Conservation (phyloP, 2,797 vertebrate species). For the Lacerta bilineata region DNA sequence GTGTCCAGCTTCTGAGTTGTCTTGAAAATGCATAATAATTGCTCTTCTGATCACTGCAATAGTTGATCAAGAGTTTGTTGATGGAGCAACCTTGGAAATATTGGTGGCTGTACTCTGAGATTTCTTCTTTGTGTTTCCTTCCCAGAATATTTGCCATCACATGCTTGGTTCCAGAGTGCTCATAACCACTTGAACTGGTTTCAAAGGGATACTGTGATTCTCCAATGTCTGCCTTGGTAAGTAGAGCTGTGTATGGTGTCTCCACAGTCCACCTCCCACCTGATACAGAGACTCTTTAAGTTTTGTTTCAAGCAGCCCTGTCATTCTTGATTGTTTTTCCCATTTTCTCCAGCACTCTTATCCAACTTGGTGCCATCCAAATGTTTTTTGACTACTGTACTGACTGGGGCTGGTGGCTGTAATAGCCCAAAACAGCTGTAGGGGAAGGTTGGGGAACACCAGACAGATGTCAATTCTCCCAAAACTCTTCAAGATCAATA, state of each 20-base stretch:
- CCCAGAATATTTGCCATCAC: slow-evolving; percentile 34
- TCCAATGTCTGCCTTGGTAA: slow-evolving; percentile 50
- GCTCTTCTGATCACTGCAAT: neutral
- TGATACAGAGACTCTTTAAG: neutral
- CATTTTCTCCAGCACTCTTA: neutral
- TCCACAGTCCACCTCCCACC: slow-evolving; percentile 10
- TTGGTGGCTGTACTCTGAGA: neutral
- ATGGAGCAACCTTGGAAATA: neutral
- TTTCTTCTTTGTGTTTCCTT: slow-evolving; percentile 4
- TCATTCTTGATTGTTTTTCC: slow-evolving; percentile 2
- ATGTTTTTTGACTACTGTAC: no score
- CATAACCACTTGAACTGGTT: slow-evolving; percentile 34
- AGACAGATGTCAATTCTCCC: neutral
- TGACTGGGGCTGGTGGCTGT: no score
- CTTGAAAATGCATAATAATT: neutral
- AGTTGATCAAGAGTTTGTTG: slow-evolving; percentile 37
- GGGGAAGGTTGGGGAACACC: no score
- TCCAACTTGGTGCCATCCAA: no score
- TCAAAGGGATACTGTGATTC: slow-evolving; percentile 28
- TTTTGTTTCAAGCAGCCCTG: neutral
- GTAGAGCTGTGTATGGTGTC: slow-evolving; percentile 18
- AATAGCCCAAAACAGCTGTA: no score
- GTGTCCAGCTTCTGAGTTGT: neutral
- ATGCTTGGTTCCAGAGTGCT: slow-evolving; percentile 44
- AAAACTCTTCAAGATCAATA: neutral